Evolutionary conservation across 2,888 invertebrate genomes (phyloP).

Genomic region (Diploptera punctata): DNA sequence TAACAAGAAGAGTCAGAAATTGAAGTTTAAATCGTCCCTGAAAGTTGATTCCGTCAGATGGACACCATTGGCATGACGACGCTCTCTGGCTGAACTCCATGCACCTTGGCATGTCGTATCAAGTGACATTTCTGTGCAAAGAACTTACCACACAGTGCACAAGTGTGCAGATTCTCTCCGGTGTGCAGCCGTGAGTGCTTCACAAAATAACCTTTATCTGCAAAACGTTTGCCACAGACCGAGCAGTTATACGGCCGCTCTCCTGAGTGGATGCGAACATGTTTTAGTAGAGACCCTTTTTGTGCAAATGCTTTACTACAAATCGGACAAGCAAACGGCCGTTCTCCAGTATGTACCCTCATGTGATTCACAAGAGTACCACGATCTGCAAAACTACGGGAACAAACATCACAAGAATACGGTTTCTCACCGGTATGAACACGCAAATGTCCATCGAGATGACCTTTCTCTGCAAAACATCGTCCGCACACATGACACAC

Average conservation of each 20-base stretch:
- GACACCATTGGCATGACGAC: constrained; percentile 17
- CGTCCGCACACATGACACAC: constrained; percentile 32
- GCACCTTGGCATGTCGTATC: constrained; percentile 35
- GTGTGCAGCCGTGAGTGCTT: constrained; percentile 58
- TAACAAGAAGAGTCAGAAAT: no score
- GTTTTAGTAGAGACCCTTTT: constrained; percentile 55
- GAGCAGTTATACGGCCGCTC: constrained; percentile 57
- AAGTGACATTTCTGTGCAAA: constrained; percentile 39
- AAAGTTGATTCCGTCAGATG: neutral
- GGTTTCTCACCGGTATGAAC: constrained; percentile 50
- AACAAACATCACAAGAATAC: constrained; percentile 59
- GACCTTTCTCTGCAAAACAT: constrained; percentile 33
- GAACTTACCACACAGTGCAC: constrained; percentile 44
- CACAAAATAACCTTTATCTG: constrained; percentile 44
- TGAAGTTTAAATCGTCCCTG: no score
- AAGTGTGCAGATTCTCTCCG: constrained; percentile 52
- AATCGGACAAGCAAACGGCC: constrained; percentile 46
- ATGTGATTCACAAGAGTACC: constrained; percentile 52
- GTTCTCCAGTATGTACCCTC: constrained; percentile 47
- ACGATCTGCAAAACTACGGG: constrained; percentile 52
- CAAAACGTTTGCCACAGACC: constrained; percentile 53
- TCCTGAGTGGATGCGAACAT: constrained; percentile 57
- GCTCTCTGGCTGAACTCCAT: constrained; percentile 28
- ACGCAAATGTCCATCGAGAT: constrained; percentile 36
- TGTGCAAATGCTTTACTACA: constrained; percentile 46